Percentiles rank a stretch among this genome's conserved stretches.
phyloP scores from a whole-genome alignment of 2,113 vertebrate genomes.

The Odontesthes bonariensis region DNA sequence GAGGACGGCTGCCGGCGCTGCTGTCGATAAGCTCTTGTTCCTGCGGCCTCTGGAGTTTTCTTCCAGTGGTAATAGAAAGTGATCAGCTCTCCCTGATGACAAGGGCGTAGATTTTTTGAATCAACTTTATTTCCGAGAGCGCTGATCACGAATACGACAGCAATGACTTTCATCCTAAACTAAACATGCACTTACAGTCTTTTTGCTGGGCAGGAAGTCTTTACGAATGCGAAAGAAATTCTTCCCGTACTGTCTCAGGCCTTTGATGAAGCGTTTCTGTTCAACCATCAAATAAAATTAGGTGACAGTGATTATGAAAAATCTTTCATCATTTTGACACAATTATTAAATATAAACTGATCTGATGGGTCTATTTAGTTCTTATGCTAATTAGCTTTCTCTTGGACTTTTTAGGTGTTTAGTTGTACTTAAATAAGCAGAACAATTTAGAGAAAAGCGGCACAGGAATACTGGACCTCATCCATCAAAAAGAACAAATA shows the following conservation, averaged over 20 bases:
- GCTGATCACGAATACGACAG: neutral
- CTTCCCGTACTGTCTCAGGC: conserved; percentile 97
- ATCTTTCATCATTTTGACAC: neutral
- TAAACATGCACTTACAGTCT: conserved; percentile 84
- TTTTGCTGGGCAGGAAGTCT: conserved; percentile 92
- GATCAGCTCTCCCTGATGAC: conserved; percentile 93
- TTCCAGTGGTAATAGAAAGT: conserved; percentile 99
- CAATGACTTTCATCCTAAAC: neutral
- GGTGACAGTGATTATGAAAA: neutral
- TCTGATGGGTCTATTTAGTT: neutral
- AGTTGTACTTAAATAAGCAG: neutral
- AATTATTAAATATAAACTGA: neutral
- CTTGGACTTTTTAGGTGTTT: too few relatives aligned
- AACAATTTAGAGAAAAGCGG: too few relatives aligned
- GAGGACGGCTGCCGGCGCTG: conserved; percentile 96
- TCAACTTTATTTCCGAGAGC: neutral
- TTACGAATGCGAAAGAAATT: conserved; percentile 99
- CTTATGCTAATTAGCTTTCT: neutral
- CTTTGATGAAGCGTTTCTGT: conserved; percentile 98
- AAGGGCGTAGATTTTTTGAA: conserved; percentile 27
- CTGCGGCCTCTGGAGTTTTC: conserved; percentile 97
- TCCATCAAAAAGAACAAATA: too few relatives aligned
- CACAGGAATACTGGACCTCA: too few relatives aligned
- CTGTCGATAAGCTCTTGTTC: conserved; percentile 93
- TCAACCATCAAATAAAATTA: neutral